A percentile compares a stretch with the other conserved stretches of the same genome.
These are phyloP conservation scores for Frankliniella intonsa DNA, from an alignment of 2,888 invertebrate species.

Conservation along the genomic window DNA sequence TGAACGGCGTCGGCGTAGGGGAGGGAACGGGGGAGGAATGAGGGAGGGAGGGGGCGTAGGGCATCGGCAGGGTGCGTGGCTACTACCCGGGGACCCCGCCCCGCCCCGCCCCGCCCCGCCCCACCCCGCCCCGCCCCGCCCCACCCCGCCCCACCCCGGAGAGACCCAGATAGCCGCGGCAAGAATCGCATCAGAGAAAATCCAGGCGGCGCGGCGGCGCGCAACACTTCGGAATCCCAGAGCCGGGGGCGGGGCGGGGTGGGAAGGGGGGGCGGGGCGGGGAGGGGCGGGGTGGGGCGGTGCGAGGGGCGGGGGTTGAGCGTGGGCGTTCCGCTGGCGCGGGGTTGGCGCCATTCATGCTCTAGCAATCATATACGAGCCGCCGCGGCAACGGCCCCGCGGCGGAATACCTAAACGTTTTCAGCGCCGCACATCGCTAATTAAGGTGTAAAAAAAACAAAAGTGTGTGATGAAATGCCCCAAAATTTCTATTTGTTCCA, in stretches of 20 bases:
- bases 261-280: neutral
- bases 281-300: neutral
- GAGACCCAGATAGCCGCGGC: too few relatives aligned
- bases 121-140: neutral
- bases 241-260: too few relatives aligned
- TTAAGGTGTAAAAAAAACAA: too few relatives aligned
- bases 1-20: constrained; percentile 9
- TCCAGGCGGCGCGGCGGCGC: neutral
- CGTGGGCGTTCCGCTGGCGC: too few relatives aligned
- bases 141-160: neutral
- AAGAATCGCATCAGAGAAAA: too few relatives aligned
- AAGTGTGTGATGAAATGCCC: too few relatives aligned
- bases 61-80: neutral
- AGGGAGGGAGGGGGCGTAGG: neutral
- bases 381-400: too few relatives aligned
- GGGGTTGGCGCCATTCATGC: too few relatives aligned
- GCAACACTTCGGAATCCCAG: neutral
- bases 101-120: neutral
- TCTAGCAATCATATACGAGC: too few relatives aligned
- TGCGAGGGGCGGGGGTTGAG: neutral
- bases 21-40: neutral
- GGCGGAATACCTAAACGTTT: too few relatives aligned
- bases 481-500: too few relatives aligned
- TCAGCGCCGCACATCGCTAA: too few relatives aligned
- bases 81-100: neutral